These are phyloP conservation scores for Cacoxenus indagator DNA, from an alignment of 2,888 invertebrate genomes.

Conservation along the genomic window DNA sequence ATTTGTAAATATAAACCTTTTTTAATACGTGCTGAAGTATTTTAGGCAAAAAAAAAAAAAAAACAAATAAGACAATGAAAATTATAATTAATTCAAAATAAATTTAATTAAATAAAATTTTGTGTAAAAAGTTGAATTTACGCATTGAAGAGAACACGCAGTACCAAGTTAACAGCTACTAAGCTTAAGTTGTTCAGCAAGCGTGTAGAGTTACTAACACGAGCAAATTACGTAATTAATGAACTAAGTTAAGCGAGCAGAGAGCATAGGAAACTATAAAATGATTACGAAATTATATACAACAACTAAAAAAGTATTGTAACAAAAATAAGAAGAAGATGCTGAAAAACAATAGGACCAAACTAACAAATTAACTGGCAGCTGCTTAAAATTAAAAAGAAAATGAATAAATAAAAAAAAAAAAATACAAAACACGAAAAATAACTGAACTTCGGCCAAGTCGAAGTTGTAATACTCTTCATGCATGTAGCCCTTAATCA, in stretches of 20 bases:
- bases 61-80: neutral
- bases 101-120: slow-evolving; percentile 12
- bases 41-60: slow-evolving; percentile 10
- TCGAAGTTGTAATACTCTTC: no score
- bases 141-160: slow-evolving; percentile 27
- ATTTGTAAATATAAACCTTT: neutral
- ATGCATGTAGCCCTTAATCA: no score
- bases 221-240: neutral
- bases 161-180: slow-evolving; percentile 53
- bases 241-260: no score
- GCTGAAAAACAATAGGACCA: slow-evolving; percentile 56
- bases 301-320: slow-evolving; percentile 45
- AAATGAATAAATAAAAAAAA: slow-evolving; percentile 9
- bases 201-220: neutral
- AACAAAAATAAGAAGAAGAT: slow-evolving; percentile 28
- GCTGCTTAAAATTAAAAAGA: slow-evolving; percentile 1
- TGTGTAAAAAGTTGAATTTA: slow-evolving; percentile 5
- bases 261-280: neutral
- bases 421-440: slow-evolving; percentile 16
- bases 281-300: slow-evolving; percentile 33
- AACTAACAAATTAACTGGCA: slow-evolving; percentile 41
- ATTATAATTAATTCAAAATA: slow-evolving; percentile 21
- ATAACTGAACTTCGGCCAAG: slow-evolving; percentile 4
- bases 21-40: neutral
- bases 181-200: slow-evolving; percentile 38